phyloP scores from a whole-genome alignment of 2,888 invertebrate species.

The Gymnosoma rotundatum region DNA sequence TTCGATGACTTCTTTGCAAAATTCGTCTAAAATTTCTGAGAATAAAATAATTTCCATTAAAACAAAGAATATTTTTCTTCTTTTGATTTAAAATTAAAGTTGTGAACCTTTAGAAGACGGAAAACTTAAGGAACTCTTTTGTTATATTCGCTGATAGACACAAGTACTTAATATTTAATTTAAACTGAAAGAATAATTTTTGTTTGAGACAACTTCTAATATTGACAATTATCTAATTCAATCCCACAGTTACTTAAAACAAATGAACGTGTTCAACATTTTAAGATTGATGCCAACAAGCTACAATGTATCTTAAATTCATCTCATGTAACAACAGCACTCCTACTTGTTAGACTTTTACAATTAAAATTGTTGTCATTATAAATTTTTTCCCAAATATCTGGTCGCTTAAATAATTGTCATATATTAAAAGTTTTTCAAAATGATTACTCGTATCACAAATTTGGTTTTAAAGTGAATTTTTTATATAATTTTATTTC shows the following conservation, averaged over 20 bases:
- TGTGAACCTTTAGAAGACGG: too few relatives aligned
- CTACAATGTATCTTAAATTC: slow-evolving; percentile 1
- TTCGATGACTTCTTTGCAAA: too few relatives aligned
- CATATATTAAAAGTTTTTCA: slow-evolving; percentile 59
- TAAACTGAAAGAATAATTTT: too few relatives aligned
- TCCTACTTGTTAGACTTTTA: slow-evolving; percentile 52
- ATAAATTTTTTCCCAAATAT: slow-evolving; percentile 55
- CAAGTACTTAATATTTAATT: too few relatives aligned
- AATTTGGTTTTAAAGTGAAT: slow-evolving; percentile 46
- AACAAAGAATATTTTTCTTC: too few relatives aligned
- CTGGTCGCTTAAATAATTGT: slow-evolving; percentile 57
- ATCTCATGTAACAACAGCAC: slow-evolving; percentile 37
- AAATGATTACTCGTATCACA: slow-evolving; percentile 48
- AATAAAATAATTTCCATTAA: too few relatives aligned
- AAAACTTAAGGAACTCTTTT: too few relatives aligned
- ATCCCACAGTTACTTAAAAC: neutral
- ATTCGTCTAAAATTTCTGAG: too few relatives aligned
- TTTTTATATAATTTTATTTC: slow-evolving; percentile 15
- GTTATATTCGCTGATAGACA: too few relatives aligned
- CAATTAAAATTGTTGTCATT: slow-evolving; percentile 60
- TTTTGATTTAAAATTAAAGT: too few relatives aligned
- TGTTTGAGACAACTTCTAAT: too few relatives aligned
- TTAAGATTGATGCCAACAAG: slow-evolving; percentile 33
- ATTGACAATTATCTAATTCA: neutral
- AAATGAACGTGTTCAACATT: slow-evolving; percentile 23